Conservation (phyloP, 2,797 vertebrate genomes). For the Hippoglossus hippoglossus region DNA sequence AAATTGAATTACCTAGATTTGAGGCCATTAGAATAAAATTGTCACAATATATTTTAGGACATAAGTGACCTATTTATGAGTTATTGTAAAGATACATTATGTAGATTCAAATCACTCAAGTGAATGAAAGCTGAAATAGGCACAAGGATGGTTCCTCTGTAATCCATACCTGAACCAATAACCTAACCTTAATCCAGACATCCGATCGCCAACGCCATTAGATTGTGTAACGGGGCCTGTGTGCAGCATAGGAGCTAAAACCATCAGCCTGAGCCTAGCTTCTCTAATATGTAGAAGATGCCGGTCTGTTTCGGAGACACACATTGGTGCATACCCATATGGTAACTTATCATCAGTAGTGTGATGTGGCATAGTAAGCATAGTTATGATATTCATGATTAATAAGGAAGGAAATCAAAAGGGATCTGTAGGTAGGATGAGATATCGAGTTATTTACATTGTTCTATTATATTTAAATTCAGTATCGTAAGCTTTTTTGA, state of each 20-base stretch:
- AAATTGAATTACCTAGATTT: background rate
- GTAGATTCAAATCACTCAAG: background rate
- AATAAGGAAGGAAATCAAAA: too few species aligned
- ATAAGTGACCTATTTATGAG: too few species aligned
- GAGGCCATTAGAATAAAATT: background rate
- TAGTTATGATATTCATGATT: background rate
- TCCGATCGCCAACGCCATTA: conserved; percentile 21
- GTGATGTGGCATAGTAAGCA: too few species aligned
- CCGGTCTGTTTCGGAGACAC: too few species aligned
- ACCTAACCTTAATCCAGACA: conserved; percentile 25
- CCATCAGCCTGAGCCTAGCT: conserved; percentile 10
- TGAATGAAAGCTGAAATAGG: background rate
- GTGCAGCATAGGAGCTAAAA: conserved; percentile 5
- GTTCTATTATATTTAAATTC: background rate
- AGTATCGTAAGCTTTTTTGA: background rate
- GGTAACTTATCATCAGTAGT: too few species aligned
- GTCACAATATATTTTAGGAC: background rate
- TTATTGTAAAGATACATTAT: too few species aligned
- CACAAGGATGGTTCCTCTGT: background rate
- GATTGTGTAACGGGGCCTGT: conserved; percentile 19
- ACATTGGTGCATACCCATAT: too few species aligned
- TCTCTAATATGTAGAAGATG: background rate
- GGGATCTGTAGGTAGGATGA: too few species aligned
- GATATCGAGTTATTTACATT: too few species aligned
- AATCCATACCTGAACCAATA: conserved; percentile 27